Evolutionary conservation across 2,797 vertebrate species (phyloP), one percentile per base, ranked within the genome.

Genomic region (Thunnus albacares): DNA sequence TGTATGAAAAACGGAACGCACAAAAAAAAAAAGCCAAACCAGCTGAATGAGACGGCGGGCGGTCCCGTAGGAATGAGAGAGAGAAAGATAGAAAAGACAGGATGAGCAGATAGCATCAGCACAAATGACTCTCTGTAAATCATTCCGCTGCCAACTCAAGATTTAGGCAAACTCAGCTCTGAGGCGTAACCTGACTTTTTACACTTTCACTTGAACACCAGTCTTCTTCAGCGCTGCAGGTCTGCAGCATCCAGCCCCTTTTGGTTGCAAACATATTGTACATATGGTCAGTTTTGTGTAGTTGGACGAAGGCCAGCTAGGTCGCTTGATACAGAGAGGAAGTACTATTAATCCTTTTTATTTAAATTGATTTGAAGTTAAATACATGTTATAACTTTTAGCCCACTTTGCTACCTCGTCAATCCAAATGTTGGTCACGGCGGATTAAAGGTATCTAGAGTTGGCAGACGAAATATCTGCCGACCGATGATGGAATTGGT

Each of bases 101-200:
- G 53, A 56, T 63, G 51, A 24, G 14, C 43, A 69, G 70, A 75
- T 89, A 72, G 43, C 71, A 81, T 91, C 85, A 55, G 77, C 41
- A 71, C 78, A 81, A 86, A 86, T 66, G 87, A 77, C 82, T 83
- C 38, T 38, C 47, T 20, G 47, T 79, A 80, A 89, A 92, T 87
- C 87, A 78, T 58, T 79, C 14, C 38, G 53, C 70, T 69, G 73
- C 79, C 58, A 14, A 70, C 80, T 86, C 35, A 47, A 24, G 66
- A 53, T 71, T 80, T 57, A 35, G 56, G 56, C 8, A 13, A 35
- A 43, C 59, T 80, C 82, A 81, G 80, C 77, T 75, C 62, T 77
- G 60, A 67, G 85, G 72, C 78, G 57, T 68, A 45, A 75, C 80
- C 62, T 64, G 60, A 41, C 28, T 71, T 35, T 24, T n/a, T 24